phyloP scores from a whole-genome alignment of 2,888 invertebrate species.

The Baronia brevicornis region DNA sequence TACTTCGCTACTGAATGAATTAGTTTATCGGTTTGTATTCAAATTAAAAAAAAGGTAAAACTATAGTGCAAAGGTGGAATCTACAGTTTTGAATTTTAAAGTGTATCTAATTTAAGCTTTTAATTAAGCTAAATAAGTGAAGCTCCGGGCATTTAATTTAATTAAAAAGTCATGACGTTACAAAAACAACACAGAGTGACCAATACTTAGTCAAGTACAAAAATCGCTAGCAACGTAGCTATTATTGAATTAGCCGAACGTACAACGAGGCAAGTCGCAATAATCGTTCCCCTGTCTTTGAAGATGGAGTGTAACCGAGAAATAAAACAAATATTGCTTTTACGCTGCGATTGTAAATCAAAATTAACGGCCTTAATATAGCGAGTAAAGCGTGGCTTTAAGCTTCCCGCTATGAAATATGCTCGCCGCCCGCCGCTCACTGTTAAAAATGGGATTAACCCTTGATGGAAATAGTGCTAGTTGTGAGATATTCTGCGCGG shows the following conservation, averaged over 20 bases:
- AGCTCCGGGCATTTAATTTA: too few relatives aligned
- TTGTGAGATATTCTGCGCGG: conserved; percentile 47
- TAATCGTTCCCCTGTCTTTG: conserved; percentile 57
- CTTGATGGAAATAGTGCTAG: conserved; percentile 72
- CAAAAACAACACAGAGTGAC: conserved; percentile 24
- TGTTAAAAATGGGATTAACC: conserved; percentile 74
- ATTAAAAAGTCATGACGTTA: too few relatives aligned
- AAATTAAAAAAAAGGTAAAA: too few relatives aligned
- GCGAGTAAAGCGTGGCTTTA: conserved; percentile 60
- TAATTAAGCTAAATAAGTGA: too few relatives aligned
- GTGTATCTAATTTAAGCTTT: too few relatives aligned
- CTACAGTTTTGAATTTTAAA: too few relatives aligned
- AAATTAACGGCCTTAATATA: conserved; percentile 76
- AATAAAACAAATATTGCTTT: conserved; percentile 76
- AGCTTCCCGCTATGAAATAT: conserved; percentile 73
- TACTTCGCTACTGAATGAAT: too few relatives aligned
- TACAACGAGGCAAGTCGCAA: conserved; percentile 43
- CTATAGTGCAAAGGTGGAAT: too few relatives aligned
- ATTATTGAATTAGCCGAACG: conserved; percentile 66
- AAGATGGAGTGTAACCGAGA: conserved; percentile 54
- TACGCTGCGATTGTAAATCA: conserved; percentile 73
- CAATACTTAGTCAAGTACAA: conserved; percentile 43
- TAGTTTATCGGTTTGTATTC: too few relatives aligned
- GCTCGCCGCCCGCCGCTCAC: conserved; percentile 66
- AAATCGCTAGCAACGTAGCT: conserved; percentile 45